Conservation (phyloP, 2,113 vertebrate genomes). For the Stictonetta naevosa region DNA sequence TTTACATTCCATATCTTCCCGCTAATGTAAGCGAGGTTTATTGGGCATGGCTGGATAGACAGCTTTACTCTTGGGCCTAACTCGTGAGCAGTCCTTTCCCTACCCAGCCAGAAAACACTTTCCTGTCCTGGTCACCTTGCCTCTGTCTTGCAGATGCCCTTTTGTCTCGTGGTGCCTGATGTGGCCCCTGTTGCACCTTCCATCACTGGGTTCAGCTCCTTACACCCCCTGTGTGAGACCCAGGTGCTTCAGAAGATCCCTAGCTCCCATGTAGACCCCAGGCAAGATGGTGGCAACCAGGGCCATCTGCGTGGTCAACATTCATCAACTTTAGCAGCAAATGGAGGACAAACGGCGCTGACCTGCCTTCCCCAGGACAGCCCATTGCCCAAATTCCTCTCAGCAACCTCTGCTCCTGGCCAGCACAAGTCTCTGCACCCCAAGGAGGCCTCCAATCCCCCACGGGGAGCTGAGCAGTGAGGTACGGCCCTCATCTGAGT, state of each 20-base stretch:
- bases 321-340: not conserved
- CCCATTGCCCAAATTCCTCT: not conserved
- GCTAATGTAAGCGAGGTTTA: constrained; percentile 3
- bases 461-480: not conserved
- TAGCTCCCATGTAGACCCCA: not conserved
- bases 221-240: not conserved
- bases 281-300: not conserved
- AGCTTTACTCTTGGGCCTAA: not conserved
- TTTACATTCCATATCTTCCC: constrained; percentile 57
- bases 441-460: not conserved
- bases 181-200: not conserved
- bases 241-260: not conserved
- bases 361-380: not conserved
- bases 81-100: not conserved
- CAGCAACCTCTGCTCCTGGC: not conserved
- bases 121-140: not conserved
- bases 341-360: not conserved
- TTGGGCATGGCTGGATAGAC: constrained; percentile 13
- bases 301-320: rapidly evolving
- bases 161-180: not conserved
- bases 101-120: not conserved
- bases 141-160: not conserved
- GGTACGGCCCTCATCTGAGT: not conserved
- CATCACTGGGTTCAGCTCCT: not conserved
- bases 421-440: not conserved